Evolutionary conservation across 2,888 invertebrate genomes (phyloP).

Genomic region (Uropetala carovei): DNA sequence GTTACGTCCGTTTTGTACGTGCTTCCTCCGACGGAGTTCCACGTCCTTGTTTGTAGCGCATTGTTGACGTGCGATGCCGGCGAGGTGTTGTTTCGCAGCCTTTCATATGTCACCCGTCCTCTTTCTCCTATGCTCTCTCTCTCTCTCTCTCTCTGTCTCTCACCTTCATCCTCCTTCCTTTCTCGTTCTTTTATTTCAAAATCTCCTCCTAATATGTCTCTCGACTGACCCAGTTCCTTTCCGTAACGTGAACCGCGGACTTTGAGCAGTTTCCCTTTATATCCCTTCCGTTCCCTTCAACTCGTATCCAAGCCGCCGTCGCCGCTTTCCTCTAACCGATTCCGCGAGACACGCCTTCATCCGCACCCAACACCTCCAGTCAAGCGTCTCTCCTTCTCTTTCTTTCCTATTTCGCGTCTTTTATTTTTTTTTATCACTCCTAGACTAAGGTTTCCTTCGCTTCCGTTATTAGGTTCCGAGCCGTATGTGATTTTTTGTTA

Average conservation of each 20-base stretch:
- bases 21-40: no score
- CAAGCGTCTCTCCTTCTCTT: neutral
- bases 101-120: neutral
- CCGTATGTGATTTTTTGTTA: neutral
- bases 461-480: slow-evolving; percentile 14
- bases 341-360: slow-evolving; percentile 3
- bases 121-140: neutral
- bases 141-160: neutral
- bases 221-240: slow-evolving; percentile 11
- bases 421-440: neutral
- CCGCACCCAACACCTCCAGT: neutral
- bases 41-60: no score
- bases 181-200: neutral
- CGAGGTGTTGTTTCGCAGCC: no score
- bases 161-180: neutral
- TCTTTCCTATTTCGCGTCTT: neutral
- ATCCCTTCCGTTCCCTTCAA: neutral
- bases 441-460: neutral
- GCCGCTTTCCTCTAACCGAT: neutral
- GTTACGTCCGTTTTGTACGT: no score
- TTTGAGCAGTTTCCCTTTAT: slow-evolving; percentile 9
- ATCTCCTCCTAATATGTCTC: slow-evolving; percentile 16
- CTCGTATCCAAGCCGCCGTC: neutral
- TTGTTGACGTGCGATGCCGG: no score
- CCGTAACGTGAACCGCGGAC: slow-evolving; percentile 7